A percentile compares a stretch with the other conserved stretches of the same genome.
These are phyloP conservation scores for Megaleporinus macrocephalus DNA, from an alignment of 2,113 vertebrate genomes.

Conservation along the genomic window DNA sequence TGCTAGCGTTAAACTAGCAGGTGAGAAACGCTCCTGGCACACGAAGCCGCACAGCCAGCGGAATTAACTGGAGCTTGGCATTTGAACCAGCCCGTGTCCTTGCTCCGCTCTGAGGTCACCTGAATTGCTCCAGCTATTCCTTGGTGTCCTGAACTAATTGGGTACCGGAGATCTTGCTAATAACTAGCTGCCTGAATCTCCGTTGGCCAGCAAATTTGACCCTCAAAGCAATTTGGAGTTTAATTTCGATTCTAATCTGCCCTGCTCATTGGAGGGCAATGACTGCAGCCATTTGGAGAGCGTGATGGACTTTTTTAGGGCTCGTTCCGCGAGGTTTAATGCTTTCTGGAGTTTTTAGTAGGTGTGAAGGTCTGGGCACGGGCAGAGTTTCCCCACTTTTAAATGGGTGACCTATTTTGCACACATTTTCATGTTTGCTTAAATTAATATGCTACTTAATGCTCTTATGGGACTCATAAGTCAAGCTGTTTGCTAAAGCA, in stretches of 20 bases:
- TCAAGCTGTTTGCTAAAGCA: too few species aligned
- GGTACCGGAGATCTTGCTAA: constrained; percentile 3
- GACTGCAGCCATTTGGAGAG: background rate
- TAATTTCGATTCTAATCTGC: constrained; percentile 32
- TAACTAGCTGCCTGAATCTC: constrained; percentile 22
- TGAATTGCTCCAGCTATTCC: constrained; percentile 38
- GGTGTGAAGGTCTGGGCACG: background rate
- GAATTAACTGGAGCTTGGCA: background rate
- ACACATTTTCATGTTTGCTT: background rate
- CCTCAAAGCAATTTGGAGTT: constrained; percentile 29
- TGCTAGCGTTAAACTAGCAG: background rate
- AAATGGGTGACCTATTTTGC: background rate
- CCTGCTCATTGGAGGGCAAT: constrained; percentile 12
- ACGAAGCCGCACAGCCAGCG: background rate
- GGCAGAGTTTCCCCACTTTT: background rate
- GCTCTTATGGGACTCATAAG: background rate
- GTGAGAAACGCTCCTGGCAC: background rate
- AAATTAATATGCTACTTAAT: background rate
- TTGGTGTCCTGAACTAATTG: constrained; percentile 41
- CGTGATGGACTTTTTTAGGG: background rate
- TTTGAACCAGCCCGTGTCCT: background rate
- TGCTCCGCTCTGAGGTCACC: constrained; percentile 26
- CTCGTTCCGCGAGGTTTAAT: background rate
- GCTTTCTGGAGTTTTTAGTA: background rate
- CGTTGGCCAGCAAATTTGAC: constrained; percentile 36